A percentile compares a stretch with the other conserved stretches of the same genome.
These are phyloP conservation scores for Mohoua ochrocephala DNA, from an alignment of 2,113 vertebrate genomes.

Conservation along the genomic window DNA sequence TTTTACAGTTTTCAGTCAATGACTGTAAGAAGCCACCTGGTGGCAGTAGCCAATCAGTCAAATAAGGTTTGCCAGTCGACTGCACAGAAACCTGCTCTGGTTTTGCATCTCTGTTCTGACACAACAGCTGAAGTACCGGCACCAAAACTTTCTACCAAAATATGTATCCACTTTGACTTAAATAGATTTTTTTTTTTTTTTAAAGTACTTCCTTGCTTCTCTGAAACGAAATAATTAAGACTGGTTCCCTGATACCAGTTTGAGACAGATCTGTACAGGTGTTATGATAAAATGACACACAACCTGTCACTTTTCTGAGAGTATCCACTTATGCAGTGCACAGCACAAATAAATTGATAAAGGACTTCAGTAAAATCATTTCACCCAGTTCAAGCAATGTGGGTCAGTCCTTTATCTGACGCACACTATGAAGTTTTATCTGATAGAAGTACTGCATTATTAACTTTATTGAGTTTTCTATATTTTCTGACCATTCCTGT, in stretches of 20 bases:
- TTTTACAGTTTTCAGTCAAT: not conserved
- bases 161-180: too few relatives aligned
- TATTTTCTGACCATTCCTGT: not conserved
- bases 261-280: not conserved
- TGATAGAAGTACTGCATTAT: not conserved
- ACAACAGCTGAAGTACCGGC: not conserved
- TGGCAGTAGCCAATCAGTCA: constrained; percentile 15
- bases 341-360: not conserved
- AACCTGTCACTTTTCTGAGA: not conserved
- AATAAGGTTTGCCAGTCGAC: not conserved
- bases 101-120: not conserved
- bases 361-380: not conserved
- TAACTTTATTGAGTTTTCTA: not conserved
- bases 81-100: not conserved
- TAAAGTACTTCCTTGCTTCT: not conserved
- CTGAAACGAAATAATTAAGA: not conserved
- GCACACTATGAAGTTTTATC: not conserved
- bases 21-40: not conserved
- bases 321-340: not conserved
- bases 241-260: not conserved
- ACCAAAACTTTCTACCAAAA: not conserved
- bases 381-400: not conserved
- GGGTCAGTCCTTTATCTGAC: not conserved
- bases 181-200: not conserved
- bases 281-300: not conserved